A percentile compares a stretch with the other conserved stretches of the same genome.
Conservation (phyloP, 64 coral and sea anemone genomes). For the Montipora foliosa region DNA sequence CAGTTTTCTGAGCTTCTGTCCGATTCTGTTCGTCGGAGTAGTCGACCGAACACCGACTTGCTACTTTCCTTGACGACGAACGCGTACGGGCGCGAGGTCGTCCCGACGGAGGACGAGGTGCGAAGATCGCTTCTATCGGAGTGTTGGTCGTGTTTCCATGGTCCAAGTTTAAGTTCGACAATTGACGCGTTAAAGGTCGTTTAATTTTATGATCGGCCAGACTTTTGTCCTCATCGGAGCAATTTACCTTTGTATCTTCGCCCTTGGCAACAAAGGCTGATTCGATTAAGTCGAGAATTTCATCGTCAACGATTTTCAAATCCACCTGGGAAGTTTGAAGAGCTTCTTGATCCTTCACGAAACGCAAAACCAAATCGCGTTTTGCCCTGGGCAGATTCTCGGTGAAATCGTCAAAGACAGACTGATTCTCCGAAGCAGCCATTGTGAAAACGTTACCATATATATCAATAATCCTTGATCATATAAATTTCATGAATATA, state of each 20-base stretch:
- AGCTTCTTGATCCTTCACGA: conserved; percentile 92
- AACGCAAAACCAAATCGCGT: conserved; percentile 86
- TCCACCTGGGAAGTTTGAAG: conserved; percentile 93
- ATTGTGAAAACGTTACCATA: not conserved
- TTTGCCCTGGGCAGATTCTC: conserved; percentile 72
- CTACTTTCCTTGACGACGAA: conserved; percentile 2
- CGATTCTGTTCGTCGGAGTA: not conserved
- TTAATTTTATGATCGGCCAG: not conserved
- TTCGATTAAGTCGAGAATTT: conserved; percentile 96
- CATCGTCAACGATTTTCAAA: conserved; percentile 84
- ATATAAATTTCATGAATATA: not conserved
- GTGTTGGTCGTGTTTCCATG: not conserved
- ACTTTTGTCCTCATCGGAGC: conserved; percentile 20
- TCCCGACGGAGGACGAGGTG: conserved; percentile 53
- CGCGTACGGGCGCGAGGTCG: conserved; percentile 35
- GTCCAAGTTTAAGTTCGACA: conserved; percentile 41
- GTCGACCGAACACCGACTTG: not conserved
- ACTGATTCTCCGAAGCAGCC: not conserved
- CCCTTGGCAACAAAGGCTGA: conserved; percentile 87
- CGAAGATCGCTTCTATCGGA: not conserved
- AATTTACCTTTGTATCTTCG: conserved; percentile 52
- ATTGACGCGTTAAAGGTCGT: not conserved
- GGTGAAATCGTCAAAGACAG: not conserved
- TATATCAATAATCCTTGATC: not conserved
- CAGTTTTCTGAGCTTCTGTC: not conserved